phyloP scores from a whole-genome alignment of 2,113 vertebrate genomes.

The Reinhardtius hippoglossoides region DNA sequence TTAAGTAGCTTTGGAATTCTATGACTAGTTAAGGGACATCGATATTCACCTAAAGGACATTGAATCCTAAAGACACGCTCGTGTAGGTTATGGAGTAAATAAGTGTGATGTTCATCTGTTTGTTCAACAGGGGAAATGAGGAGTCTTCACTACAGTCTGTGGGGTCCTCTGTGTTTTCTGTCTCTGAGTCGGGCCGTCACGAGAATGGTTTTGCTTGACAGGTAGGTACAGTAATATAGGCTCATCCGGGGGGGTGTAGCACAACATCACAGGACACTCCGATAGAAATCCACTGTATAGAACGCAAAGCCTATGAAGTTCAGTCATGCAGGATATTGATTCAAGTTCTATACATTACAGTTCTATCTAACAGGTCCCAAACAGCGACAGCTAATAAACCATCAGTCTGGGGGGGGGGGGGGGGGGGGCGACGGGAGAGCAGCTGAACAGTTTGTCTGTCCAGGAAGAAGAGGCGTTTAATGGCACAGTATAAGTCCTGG shows the following conservation, averaged over 20 bases:
- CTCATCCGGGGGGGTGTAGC: conserved; percentile 29
- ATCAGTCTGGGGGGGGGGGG: conserved; percentile 25
- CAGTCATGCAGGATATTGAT: conserved; percentile 74
- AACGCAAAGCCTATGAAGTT: conserved; percentile 68
- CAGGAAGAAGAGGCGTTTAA: conserved; percentile 66
- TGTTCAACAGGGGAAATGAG: conserved; percentile 23
- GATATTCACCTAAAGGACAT: conserved; percentile 6
- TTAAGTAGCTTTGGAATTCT: conserved; percentile 48
- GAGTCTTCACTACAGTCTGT: conserved; percentile 28
- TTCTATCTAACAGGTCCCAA: conserved; percentile 74
- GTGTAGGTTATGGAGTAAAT: conserved; percentile 54
- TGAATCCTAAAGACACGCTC: conserved; percentile 3
- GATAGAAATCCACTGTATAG: conserved; percentile 80
- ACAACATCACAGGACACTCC: conserved; percentile 64
- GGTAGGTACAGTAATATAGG: conserved; percentile 53
- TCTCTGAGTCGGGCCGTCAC: conserved; percentile 23
- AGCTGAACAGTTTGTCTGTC: conserved; percentile 49
- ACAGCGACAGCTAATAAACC: conserved; percentile 57
- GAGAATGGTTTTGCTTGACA: conserved; percentile 51
- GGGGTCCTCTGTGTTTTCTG: conserved; percentile 10
- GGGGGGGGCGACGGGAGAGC: conserved; percentile 40
- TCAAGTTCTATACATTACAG: conserved; percentile 77
- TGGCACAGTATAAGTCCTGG: conserved; percentile 70
- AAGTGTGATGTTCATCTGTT: conserved; percentile 41
- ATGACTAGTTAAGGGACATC: conserved; percentile 51